Base-by-base conservation (phyloP, 2,888 invertebrate genomes). In the Cerastis rubricosa region DNA sequence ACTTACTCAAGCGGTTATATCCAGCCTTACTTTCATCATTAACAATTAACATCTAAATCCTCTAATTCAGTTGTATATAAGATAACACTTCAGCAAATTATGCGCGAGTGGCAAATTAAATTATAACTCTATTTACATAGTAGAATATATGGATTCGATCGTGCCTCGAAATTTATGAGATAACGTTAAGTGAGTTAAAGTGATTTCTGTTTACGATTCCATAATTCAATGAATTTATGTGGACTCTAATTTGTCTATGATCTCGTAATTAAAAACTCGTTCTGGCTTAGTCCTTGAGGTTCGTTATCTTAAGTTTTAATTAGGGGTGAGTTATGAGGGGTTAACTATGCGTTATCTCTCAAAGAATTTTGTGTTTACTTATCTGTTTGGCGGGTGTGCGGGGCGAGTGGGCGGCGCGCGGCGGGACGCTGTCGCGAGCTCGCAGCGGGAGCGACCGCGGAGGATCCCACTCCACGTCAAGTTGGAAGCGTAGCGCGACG, bases 401-500 rank as follows among this genome's bases (percentile, higher is more conserved):
- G 89, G 90, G 83, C 71, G 85, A 89, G 92, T 89, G 92, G 92
- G 94, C 92, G 94, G 89, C 88, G 92, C 92, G 94, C 92, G 94
- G 89, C 89, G 91, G 89, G 89, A 89, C 89, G 89, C 89, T 83
- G 81, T 80, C 66, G 87, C 88, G 90, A 87, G 88, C 85, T 87
- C 90, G 91, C 90, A 93, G 94, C 94, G 94, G 93, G 93, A 91
- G 92, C 87, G 87, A 85, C 83, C 82, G 85, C 90, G 90, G 85
- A 92, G 91, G 92, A 92, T 92, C 90, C 91, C 94, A 94, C 94
- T 95, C 91, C 86, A 90, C 93, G 89, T 88, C 90, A 90, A 91
- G 92, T 91, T 91, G 91, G 91, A 90, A 88, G 87, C 91, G 93
- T 85, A 90, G 93, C 91, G 93, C 91, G 95, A 94, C 95, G 95